Conservation (phyloP, 2,888 invertebrate genomes). For the Euzetes globulus region DNA sequence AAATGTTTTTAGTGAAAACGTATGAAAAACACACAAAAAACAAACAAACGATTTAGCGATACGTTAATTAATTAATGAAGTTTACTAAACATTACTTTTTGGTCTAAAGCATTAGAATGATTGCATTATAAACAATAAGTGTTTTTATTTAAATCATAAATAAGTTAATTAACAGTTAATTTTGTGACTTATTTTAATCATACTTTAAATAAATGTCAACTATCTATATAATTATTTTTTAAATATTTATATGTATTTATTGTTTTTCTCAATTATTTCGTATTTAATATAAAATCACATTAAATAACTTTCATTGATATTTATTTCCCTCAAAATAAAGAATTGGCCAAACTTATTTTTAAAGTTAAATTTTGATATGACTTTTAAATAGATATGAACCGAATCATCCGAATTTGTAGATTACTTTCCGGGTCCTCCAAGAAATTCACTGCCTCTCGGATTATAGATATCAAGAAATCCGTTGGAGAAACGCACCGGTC, state of each 20-base stretch:
- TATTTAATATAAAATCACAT: background rate
- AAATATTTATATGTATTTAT: background rate
- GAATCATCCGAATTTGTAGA: background rate
- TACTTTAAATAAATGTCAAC: too few relatives aligned
- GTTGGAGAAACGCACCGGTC: constrained; percentile 16
- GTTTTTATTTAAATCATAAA: too few relatives aligned
- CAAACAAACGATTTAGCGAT: too few relatives aligned
- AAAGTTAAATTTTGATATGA: background rate
- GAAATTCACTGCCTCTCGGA: constrained; percentile 37
- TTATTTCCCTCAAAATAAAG: background rate
- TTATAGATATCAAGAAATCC: constrained; percentile 7
- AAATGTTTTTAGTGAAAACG: too few relatives aligned
- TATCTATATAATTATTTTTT: too few relatives aligned
- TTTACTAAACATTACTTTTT: too few relatives aligned
- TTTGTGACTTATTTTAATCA: too few relatives aligned
- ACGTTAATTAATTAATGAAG: too few relatives aligned
- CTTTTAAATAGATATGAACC: background rate
- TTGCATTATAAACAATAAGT: too few relatives aligned
- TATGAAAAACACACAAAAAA: too few relatives aligned
- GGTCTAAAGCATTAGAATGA: too few relatives aligned
- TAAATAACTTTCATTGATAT: constrained; percentile 1
- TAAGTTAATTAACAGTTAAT: too few relatives aligned
- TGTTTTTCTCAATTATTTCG: background rate
- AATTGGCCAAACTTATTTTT: background rate
- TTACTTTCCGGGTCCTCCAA: constrained; percentile 40